Conservation (phyloP, 2,888 invertebrate species). For the Mythimna ferrago region DNA sequence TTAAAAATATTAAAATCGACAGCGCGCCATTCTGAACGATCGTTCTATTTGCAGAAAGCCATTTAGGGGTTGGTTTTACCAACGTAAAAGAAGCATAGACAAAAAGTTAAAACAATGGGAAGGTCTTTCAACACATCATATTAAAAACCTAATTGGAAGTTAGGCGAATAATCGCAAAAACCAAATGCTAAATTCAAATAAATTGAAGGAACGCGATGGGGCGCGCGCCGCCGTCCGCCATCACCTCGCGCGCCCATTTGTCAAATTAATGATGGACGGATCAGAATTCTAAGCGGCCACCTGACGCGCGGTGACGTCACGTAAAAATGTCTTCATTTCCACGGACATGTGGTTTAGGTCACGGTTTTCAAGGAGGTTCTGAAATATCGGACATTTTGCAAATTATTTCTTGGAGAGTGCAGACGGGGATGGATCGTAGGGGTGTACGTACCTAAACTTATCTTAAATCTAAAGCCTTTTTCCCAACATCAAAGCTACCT, state of each 20-base stretch:
- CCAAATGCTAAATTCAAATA: conserved; percentile 73
- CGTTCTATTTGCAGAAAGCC: conserved; percentile 19
- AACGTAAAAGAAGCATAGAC: conserved; percentile 26
- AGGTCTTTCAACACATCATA: conserved; percentile 62
- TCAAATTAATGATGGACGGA: conserved; percentile 87
- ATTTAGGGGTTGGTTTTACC: conserved; percentile 34
- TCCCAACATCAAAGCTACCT: conserved; percentile 9
- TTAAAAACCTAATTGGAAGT: conserved; percentile 69
- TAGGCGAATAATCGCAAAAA: conserved; percentile 72
- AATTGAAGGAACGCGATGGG: conserved; percentile 71
- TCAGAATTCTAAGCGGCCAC: conserved; percentile 81
- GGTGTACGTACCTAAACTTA: conserved; percentile 9
- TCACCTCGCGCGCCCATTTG: conserved; percentile 80
- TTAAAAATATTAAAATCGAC: conserved; percentile 54
- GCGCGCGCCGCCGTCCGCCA: conserved; percentile 70
- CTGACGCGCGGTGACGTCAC: conserved; percentile 67
- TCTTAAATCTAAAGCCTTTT: conserved; percentile 15
- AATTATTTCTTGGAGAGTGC: conserved; percentile 37
- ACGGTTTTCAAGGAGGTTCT: conserved; percentile 19
- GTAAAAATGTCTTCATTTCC: conserved; percentile 65
- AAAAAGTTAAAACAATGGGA: conserved; percentile 13
- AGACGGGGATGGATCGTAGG: conserved; percentile 30
- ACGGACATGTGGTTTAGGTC: conserved; percentile 42
- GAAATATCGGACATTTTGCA: conserved; percentile 29
- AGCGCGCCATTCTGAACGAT: conserved; percentile 8